phyloP scores from a whole-genome alignment of 2,888 invertebrate genomes.

The Melieria picta region DNA sequence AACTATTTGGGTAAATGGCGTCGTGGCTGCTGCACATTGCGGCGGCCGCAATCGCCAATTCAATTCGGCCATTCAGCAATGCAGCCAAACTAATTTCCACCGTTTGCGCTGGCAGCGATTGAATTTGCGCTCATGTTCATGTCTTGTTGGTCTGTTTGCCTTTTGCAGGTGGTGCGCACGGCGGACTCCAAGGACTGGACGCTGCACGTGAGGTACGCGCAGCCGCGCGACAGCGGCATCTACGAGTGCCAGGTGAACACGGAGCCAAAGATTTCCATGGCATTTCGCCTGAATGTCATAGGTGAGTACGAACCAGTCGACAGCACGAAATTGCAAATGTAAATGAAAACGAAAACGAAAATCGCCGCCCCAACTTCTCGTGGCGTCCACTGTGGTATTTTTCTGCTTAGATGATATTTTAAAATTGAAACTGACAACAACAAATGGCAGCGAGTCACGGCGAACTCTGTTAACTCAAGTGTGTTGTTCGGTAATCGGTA shows the following conservation, averaged over 20 bases:
- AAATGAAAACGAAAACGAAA: not conserved
- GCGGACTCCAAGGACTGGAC: conserved; percentile 92
- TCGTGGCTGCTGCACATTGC: too few species aligned
- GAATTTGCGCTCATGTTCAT: too few species aligned
- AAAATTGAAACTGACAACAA: not conserved
- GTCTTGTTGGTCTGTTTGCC: too few species aligned
- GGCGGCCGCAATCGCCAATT: too few species aligned
- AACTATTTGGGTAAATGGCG: too few species aligned
- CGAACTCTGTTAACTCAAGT: conserved; percentile 5
- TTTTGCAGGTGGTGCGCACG: conserved; percentile 59
- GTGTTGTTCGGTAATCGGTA: not conserved
- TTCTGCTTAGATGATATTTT: not conserved
- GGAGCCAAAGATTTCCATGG: conserved; percentile 88
- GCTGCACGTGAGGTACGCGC: conserved; percentile 87
- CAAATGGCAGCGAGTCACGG: not conserved
- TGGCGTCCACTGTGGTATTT: not conserved
- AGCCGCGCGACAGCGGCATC: conserved; percentile 82
- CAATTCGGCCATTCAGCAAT: too few species aligned
- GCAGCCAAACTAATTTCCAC: too few species aligned
- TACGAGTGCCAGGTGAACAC: conserved; percentile 75
- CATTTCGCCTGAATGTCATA: conserved; percentile 42
- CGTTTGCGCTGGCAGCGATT: too few species aligned
- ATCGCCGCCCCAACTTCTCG: too few species aligned
- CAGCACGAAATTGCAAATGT: not conserved
- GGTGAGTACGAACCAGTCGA: conserved; percentile 32